Evolutionary conservation across 2,113 vertebrate genomes (phyloP), one percentile per base, ranked within the genome.

Genomic region (Phaethon lepturus): DNA sequence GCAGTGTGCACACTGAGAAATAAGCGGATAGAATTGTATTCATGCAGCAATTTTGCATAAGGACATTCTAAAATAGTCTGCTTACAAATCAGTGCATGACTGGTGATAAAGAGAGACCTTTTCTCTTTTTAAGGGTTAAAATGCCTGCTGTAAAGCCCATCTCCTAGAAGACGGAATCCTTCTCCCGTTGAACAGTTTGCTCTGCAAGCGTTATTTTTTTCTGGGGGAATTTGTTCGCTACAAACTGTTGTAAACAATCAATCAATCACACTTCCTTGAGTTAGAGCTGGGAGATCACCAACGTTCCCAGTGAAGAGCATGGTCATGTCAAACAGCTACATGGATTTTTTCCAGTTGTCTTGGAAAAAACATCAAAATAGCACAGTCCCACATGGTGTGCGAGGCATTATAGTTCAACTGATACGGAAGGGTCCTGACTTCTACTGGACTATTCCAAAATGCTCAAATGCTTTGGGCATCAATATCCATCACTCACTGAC

Each of bases 361-460:
- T 26, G 64, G 47, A 45, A 44, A 60, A 77, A 15, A 13, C 18
- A n/a, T 16, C 14, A 13, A 1, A 31, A 38, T 0, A 73, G 53
- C 38, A 35, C 11, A 49, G 40, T 67, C 16, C 53, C 47, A 3
- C 29, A 29, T 0, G 1, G 19, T 17, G 20, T 24, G 55, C 24
- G 49, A 74, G 17, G 28, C 38, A 63, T 73, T 73, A 58, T n/a
- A 58, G 15, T 11, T 63, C 67, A 74, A 31, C 17, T 2, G 1
- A 25, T n/a, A 20, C 0, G 0, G 52, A 15, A 45, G 9, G 17
- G 59, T 50, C 31, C 25, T 49, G 82, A 35, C 58, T 53, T 67
- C 58, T 8, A 72, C 50, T 17, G 52, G 26, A 8, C 45, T 64
- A 13, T 10, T 73, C 59, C 66, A 87, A 84, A 78, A 63, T 3